A percentile compares a stretch with the other conserved stretches of the same genome.
Evolutionary conservation across 1,140 invertebrate species (phyloP).

Genomic region (Drosophila pallidifrons): DNA sequence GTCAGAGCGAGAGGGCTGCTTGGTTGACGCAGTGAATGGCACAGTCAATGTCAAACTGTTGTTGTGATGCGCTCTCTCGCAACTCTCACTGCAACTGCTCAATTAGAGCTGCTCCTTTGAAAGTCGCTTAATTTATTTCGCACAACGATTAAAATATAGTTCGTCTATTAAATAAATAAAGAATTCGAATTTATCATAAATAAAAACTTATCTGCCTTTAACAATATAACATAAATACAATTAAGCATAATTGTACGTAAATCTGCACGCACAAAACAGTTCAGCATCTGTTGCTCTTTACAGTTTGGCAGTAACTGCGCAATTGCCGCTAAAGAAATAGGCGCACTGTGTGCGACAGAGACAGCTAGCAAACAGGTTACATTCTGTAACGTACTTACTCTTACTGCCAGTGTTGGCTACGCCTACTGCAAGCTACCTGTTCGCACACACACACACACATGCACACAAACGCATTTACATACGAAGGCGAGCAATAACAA

Average conservation of each 20-base stretch:
- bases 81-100: constrained; percentile 25
- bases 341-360: constrained; percentile 33
- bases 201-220: background rate
- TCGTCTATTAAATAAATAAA: too few species aligned
- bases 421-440: constrained; percentile 72
- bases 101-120: constrained; percentile 12
- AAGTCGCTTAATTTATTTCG: too few species aligned
- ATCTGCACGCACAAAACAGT: constrained; percentile 1
- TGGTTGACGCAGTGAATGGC: background rate
- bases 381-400: constrained; percentile 26
- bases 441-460: constrained; percentile 25
- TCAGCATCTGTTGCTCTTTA: constrained; percentile 40
- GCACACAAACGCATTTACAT: constrained; percentile 12
- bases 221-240: background rate
- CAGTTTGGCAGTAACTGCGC: constrained; percentile 49
- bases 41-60: constrained; percentile 42
- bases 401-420: constrained; percentile 28
- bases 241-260: background rate
- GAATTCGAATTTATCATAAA: background rate
- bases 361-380: constrained; percentile 69
- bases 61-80: constrained; percentile 4
- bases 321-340: constrained; percentile 5
- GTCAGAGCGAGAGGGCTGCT: constrained; percentile 24
- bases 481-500: constrained; percentile 51
- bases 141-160: too few species aligned